Conservation (phyloP, 2,113 vertebrate species). For the Gavialis gangeticus region DNA sequence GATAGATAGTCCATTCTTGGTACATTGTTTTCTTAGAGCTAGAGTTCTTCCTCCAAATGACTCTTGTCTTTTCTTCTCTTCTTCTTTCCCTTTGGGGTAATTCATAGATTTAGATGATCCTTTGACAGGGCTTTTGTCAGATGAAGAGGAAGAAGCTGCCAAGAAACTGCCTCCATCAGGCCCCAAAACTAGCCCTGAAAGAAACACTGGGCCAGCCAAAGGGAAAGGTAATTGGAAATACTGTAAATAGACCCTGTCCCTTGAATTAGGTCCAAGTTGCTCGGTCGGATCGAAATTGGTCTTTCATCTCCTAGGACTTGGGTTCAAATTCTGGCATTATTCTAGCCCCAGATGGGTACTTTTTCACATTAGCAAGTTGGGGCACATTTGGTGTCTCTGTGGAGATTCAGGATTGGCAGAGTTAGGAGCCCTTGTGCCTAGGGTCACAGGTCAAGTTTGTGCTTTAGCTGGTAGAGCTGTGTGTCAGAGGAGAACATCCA, state of each 20-base stretch:
- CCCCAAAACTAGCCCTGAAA: background rate
- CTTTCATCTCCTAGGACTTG: background rate
- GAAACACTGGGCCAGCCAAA: background rate
- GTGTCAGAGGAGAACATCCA: background rate
- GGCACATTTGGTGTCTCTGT: background rate
- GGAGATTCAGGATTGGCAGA: background rate
- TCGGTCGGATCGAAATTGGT: background rate
- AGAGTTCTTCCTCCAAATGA: background rate
- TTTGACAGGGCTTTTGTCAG: conserved; percentile 79
- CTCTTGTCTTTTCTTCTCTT: background rate
- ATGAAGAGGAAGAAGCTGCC: conserved; percentile 75
- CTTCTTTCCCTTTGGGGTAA: background rate
- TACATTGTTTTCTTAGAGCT: background rate
- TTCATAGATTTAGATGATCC: conserved; percentile 79
- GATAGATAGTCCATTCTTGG: background rate
- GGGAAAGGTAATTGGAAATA: conserved; percentile 65
- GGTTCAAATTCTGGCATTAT: background rate
- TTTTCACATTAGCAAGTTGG: background rate
- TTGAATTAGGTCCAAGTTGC: background rate
- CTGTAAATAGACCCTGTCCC: background rate
- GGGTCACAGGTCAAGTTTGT: fast-evolving
- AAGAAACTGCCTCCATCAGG: conserved; percentile 29
- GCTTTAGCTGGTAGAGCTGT: background rate
- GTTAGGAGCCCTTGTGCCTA: background rate
- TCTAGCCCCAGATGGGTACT: background rate